Evolutionary conservation across 2,888 invertebrate species (phyloP), one percentile per base, ranked within the genome.

Genomic region (Gymnocheta viridis): DNA sequence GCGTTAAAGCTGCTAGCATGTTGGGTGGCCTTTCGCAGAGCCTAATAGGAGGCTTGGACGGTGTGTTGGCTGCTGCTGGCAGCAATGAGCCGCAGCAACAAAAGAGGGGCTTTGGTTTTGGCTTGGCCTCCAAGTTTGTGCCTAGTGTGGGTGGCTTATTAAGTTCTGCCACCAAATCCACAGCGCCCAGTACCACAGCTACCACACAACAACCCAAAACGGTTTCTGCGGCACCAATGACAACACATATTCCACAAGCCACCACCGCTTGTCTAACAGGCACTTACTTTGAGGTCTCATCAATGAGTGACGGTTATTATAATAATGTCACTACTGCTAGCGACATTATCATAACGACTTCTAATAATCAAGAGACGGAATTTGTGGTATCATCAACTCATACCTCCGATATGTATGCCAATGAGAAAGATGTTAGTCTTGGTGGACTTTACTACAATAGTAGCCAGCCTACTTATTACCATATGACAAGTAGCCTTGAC

Each of bases 21-120:
- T 82, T 91, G 38, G 90, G 87, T 14, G 91, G 89, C 3, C 82
- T 91, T 0, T 91, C 91, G 0, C 90, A 90, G 17, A 91, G 91
- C 4, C 35, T 91, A 0, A 91, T 89, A 44, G 91, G 89, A 7
- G 90, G 91, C 0, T 73, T 91, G 3, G 91, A 91, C 78, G 90
- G 90, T 2, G 91, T 91, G 0, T 88, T 87, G 76, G 88, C 88
- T 5, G 89, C 88, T 10, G 86, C 87, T 4, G 64, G 78, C 1
- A 82, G n/a, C 44, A 82, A 51, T 66, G 80, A 64, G 47, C 47
- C 60, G 14, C 85, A 86, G 17, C 85, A 84, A 32, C 79, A 60
- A 82, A 88, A 89, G 29, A 88, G 87, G 56, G 85, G 87, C 17
- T 91, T 91, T 74, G 87, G 90, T 1, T 90, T 91, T 64, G 87